Evolutionary conservation across 2,888 invertebrate species (phyloP).

Genomic region (Agriotes lineatus): DNA sequence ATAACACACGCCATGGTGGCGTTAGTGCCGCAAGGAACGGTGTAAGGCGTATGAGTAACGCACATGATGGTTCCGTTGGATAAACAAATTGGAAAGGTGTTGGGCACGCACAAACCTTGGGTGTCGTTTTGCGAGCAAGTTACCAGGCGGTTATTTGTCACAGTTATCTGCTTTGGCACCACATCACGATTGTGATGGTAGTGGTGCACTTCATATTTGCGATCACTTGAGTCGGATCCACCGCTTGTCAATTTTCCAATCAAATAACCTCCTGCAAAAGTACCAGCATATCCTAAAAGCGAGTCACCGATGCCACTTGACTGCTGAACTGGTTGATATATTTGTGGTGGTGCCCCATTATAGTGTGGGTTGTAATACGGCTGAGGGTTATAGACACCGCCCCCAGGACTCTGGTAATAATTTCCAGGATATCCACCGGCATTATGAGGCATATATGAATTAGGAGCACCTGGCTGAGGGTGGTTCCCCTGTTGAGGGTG

Average conservation of each 20-base stretch:
- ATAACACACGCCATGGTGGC: conserved; percentile 56
- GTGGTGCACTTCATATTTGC: conserved; percentile 60
- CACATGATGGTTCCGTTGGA: conserved; percentile 63
- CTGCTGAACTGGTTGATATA: conserved; percentile 39
- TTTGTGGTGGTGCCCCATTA: conserved; percentile 26
- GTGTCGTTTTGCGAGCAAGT: conserved; percentile 60
- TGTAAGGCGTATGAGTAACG: conserved; percentile 58
- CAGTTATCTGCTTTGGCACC: conserved; percentile 55
- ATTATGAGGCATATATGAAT: no score
- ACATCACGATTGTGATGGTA: conserved; percentile 60
- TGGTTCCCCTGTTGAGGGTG: background rate
- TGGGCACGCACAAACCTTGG: conserved; percentile 58
- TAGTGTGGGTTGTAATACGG: conserved; percentile 30
- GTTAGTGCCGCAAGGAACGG: conserved; percentile 57
- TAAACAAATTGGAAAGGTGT: conserved; percentile 62
- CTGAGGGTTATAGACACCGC: no score
- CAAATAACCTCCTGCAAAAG: conserved; percentile 35
- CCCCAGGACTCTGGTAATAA: background rate
- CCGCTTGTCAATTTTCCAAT: conserved; percentile 29
- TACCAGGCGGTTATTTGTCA: conserved; percentile 59
- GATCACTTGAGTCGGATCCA: conserved; percentile 33
- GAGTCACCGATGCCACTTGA: conserved; percentile 29
- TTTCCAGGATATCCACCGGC: background rate
- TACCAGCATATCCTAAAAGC: conserved; percentile 33
- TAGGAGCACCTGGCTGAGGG: background rate